Conservation (phyloP, 2,113 vertebrate species). For the Phyllostomus discolor region DNA sequence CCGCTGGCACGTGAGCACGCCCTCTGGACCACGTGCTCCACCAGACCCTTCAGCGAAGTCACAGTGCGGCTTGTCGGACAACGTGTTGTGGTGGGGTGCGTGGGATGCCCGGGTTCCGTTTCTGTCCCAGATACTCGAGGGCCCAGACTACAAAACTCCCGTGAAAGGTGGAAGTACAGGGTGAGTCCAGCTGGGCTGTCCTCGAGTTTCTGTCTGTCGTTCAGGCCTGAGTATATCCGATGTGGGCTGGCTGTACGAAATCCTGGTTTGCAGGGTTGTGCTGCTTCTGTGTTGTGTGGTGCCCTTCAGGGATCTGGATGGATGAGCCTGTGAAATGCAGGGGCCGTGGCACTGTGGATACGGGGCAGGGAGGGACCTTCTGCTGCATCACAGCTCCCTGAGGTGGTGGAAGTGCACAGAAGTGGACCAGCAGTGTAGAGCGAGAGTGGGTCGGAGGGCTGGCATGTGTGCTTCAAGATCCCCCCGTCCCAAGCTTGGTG, state of each 20-base stretch:
- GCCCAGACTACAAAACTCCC: not conserved
- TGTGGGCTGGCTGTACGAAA: not conserved
- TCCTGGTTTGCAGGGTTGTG: not conserved
- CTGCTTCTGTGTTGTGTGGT: fast-evolving
- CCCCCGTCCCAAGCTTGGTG: not conserved
- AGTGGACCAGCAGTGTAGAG: fast-evolving
- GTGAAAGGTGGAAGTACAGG: not conserved
- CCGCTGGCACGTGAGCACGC: fast-evolving
- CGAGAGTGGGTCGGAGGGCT: not conserved
- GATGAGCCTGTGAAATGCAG: no score
- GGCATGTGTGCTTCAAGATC: not conserved
- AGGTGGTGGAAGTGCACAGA: not conserved
- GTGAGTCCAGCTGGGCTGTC: not conserved
- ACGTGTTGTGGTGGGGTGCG: not conserved
- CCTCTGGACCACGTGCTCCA: fast-evolving
- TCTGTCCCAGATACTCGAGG: not conserved
- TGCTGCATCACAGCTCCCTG: not conserved
- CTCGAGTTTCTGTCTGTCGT: not conserved
- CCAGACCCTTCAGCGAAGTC: not conserved
- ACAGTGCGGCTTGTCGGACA: not conserved
- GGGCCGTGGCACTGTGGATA: not conserved
- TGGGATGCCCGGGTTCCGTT: fast-evolving
- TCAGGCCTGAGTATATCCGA: not conserved
- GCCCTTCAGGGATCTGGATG: not conserved
- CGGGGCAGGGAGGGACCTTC: not conserved